These are phyloP conservation scores for Otis tarda DNA, from an alignment of 2,113 vertebrate species.

Conservation along the genomic window DNA sequence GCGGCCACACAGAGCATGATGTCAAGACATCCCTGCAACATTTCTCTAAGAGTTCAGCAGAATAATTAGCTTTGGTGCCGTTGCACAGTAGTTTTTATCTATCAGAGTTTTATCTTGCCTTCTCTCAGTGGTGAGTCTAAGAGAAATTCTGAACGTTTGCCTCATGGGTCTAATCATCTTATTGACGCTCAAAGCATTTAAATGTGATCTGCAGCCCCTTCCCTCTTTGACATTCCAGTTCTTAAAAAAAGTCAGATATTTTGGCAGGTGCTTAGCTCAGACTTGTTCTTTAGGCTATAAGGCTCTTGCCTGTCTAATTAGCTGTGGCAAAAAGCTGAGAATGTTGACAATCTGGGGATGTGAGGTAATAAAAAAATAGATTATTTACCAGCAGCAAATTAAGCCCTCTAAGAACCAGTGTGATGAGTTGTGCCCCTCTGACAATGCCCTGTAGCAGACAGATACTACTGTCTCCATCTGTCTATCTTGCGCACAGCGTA, in stretches of 20 bases:
- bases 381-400: constrained; percentile 71
- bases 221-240: constrained; percentile 64
- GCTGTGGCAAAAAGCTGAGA: constrained; percentile 67
- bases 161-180: constrained; percentile 71
- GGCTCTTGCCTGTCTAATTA: constrained; percentile 75
- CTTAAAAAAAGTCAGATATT: constrained; percentile 62
- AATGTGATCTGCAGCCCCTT: constrained; percentile 69
- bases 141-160: constrained; percentile 67
- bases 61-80: constrained; percentile 69
- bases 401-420: constrained; percentile 60
- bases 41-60: constrained; percentile 68
- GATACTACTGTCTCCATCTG: constrained; percentile 60
- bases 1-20: constrained; percentile 48
- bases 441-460: constrained; percentile 44
- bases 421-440: constrained; percentile 48
- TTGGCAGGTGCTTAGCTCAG: constrained; percentile 70
- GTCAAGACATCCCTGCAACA: constrained; percentile 64
- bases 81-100: constrained; percentile 63
- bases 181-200: constrained; percentile 68
- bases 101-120: constrained; percentile 66
- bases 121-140: constrained; percentile 65
- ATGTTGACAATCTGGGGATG: constrained; percentile 69
- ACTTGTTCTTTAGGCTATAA: constrained; percentile 65
- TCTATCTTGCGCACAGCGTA: constrained; percentile 9
- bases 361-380: constrained; percentile 67